Evolutionary conservation across 1,140 invertebrate species (phyloP).

Genomic region (Micrasema minimum): DNA sequence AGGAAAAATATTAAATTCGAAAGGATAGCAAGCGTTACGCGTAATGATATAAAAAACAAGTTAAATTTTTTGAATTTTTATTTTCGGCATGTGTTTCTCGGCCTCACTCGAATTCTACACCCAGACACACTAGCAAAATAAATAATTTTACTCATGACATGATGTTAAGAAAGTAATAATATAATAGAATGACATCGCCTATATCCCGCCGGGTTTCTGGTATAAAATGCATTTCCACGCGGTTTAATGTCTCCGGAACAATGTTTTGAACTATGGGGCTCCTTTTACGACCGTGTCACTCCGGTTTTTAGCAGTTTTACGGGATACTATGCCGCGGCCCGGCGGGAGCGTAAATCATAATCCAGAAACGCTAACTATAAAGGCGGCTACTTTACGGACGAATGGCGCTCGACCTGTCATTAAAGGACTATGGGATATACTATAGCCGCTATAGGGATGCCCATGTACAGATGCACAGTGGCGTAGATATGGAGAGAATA

Average conservation of each 20-base stretch:
- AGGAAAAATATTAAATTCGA: too few species aligned
- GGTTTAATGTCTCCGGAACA: slow-evolving; percentile 31
- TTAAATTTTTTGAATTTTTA: too few species aligned
- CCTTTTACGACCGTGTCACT: slow-evolving; percentile 35
- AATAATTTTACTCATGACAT: too few species aligned
- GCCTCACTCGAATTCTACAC: too few species aligned
- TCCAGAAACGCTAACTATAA: slow-evolving; percentile 29
- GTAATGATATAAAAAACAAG: too few species aligned
- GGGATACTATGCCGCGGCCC: slow-evolving; percentile 1
- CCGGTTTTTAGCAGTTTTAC: slow-evolving; percentile 36
- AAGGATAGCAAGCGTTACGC: too few species aligned
- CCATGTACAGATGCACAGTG: neutral
- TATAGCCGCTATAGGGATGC: too few species aligned
- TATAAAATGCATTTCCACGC: slow-evolving; percentile 34
- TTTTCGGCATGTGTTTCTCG: too few species aligned
- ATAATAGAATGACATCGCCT: slow-evolving; percentile 6
- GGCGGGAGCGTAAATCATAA: slow-evolving; percentile 31
- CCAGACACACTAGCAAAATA: too few species aligned
- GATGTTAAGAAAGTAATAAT: too few species aligned
- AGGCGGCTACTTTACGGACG: slow-evolving; percentile 27
- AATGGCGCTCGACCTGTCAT: slow-evolving; percentile 20
- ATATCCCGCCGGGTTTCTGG: slow-evolving; percentile 1
- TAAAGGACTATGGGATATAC: too few species aligned
- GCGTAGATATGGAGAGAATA: neutral
- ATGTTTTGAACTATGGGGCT: slow-evolving; percentile 38